Evolutionary conservation across 2,113 vertebrate species (phyloP).

Genomic region (Martes martes): DNA sequence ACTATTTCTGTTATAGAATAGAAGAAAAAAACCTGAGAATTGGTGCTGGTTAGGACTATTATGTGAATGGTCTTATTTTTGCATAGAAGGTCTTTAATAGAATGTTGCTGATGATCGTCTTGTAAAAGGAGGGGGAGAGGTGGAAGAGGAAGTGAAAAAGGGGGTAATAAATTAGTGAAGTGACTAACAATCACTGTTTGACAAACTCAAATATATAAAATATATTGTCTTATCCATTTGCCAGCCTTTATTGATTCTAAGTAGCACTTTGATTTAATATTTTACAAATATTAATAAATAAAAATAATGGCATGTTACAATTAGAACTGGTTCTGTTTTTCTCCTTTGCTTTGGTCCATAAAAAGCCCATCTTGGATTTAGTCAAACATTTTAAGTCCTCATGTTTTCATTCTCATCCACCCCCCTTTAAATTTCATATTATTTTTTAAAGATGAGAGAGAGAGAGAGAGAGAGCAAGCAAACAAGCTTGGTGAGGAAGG

Average conservation of each 20-base stretch:
- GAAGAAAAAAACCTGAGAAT: background rate
- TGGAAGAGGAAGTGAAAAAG: background rate
- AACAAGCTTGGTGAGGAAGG: background rate
- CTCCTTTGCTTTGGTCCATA: background rate
- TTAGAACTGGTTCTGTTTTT: background rate
- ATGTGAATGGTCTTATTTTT: background rate
- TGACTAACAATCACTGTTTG: background rate
- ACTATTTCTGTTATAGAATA: background rate
- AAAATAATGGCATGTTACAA: background rate
- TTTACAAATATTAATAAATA: conserved; percentile 33
- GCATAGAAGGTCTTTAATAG: background rate
- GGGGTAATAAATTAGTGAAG: background rate
- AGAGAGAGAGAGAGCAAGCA: background rate
- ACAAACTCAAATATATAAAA: background rate
- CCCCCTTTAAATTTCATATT: background rate
- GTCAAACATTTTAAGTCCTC: background rate
- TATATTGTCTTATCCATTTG: background rate
- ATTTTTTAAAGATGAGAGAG: background rate
- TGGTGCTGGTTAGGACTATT: background rate
- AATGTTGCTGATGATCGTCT: background rate
- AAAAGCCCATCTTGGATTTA: background rate
- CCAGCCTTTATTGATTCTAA: background rate
- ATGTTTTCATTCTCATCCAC: background rate
- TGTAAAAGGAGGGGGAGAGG: background rate
- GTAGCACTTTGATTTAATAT: background rate